Evolutionary conservation across 2,888 invertebrate species (phyloP).

Genomic region (Zygothrica quintamaculata): DNA sequence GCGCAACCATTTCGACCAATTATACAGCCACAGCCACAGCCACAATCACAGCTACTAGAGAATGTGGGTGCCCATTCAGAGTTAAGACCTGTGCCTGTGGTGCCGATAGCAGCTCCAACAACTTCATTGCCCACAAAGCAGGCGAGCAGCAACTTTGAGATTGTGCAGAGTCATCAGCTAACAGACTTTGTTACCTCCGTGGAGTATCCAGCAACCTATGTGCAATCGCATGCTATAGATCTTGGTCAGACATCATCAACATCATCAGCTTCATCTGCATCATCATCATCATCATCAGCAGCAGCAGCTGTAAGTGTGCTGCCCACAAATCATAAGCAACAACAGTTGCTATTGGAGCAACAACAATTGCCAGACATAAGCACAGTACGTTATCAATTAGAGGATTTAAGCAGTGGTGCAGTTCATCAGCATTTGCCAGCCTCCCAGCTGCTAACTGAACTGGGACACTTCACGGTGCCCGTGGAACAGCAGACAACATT

Average conservation of each 20-base stretch:
- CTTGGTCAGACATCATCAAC: conserved; percentile 87
- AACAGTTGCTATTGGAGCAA: conserved; percentile 2
- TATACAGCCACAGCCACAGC: conserved; percentile 37
- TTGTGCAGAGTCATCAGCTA: conserved; percentile 87
- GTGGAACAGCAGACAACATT: conserved; percentile 50
- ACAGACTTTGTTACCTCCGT: conserved; percentile 89
- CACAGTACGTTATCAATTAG: conserved; percentile 73
- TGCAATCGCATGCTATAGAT: conserved; percentile 85
- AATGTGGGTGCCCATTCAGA: conserved; percentile 80
- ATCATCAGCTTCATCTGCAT: too few relatives aligned
- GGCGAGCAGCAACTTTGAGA: conserved; percentile 76
- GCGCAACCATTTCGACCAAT: conserved; percentile 86
- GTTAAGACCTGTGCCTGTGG: conserved; percentile 62
- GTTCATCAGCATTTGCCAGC: conserved; percentile 77
- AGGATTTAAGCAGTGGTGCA: conserved; percentile 67
- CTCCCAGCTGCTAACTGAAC: conserved; percentile 79
- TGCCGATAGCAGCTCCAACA: conserved; percentile 41
- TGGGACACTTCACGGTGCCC: conserved; percentile 51
- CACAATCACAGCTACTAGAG: conserved; percentile 64
- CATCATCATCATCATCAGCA: too few relatives aligned
- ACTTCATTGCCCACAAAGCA: conserved; percentile 4
- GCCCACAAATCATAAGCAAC: conserved; percentile 39
- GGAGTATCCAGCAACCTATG: conserved; percentile 89
- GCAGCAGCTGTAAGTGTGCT: conserved; percentile 67
- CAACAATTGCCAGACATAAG: conserved; percentile 53